Evolutionary conservation across 2,888 invertebrate genomes (phyloP).

Genomic region (Calliphora vomitoria): DNA sequence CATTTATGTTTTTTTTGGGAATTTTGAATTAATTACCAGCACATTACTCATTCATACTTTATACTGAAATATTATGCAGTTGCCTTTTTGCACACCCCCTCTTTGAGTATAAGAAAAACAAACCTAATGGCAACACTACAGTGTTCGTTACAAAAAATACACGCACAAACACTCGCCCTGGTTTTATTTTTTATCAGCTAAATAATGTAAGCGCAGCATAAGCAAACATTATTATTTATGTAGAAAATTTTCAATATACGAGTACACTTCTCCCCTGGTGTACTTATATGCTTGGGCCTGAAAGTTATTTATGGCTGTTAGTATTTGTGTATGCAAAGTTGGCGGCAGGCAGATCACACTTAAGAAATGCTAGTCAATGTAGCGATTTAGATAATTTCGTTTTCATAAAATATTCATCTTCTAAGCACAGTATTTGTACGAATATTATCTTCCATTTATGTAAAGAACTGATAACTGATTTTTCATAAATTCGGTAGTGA

Average conservation of each 20-base stretch:
- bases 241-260: constrained; percentile 23
- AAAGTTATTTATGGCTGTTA: constrained; percentile 13
- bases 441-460: too few relatives aligned
- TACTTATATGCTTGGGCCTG: constrained; percentile 8
- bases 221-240: constrained; percentile 56
- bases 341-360: constrained; percentile 10
- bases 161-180: constrained; percentile 58
- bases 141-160: constrained; percentile 13
- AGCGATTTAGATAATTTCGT: not conserved
- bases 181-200: constrained; percentile 54
- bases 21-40: too few relatives aligned
- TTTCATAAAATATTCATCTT: too few relatives aligned
- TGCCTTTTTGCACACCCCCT: too few relatives aligned
- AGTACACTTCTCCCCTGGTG: not conserved
- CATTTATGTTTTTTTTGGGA: too few relatives aligned
- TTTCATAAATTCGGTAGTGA: too few relatives aligned
- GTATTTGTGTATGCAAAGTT: not conserved
- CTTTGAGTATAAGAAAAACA: not conserved
- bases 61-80: too few relatives aligned
- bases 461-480: too few relatives aligned
- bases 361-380: not conserved
- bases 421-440: too few relatives aligned
- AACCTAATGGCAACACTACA: constrained; percentile 33
- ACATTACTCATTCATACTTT: too few relatives aligned
- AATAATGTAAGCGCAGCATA: constrained; percentile 34